Evolutionary conservation across 2,113 vertebrate species (phyloP).

Genomic region (Oxyruncus cristatus): DNA sequence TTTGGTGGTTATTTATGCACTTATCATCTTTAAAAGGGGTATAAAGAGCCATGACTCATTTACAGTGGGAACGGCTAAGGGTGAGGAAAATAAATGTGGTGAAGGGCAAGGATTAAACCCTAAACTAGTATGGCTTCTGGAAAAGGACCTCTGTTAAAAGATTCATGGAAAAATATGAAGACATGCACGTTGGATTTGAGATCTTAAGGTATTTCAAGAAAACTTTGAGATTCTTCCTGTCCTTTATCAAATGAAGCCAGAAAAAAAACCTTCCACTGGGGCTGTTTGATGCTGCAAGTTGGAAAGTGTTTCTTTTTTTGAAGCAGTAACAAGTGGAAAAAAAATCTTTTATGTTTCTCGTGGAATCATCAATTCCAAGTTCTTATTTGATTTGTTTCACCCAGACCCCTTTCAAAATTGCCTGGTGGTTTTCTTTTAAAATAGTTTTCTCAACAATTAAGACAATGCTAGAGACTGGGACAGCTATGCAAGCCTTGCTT

Average conservation of each 20-base stretch:
- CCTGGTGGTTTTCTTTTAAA: neutral
- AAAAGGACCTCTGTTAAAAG: neutral
- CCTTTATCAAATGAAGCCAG: neutral
- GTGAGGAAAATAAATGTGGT: neutral
- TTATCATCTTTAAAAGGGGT: neutral
- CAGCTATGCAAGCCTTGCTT: neutral
- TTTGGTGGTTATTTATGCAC: slow-evolving; percentile 12
- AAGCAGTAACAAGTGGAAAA: neutral
- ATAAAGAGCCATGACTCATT: neutral
- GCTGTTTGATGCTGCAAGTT: neutral
- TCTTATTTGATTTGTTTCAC: neutral
- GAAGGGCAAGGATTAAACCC: neutral
- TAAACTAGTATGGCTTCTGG: neutral
- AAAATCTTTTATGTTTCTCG: neutral
- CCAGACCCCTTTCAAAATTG: neutral
- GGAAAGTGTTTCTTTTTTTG: neutral
- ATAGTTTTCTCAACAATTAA: neutral
- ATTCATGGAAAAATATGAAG: neutral
- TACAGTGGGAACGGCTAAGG: neutral
- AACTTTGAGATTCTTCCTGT: neutral
- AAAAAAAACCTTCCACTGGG: neutral
- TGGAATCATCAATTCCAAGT: neutral
- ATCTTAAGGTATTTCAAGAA: neutral
- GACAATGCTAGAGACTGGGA: neutral
- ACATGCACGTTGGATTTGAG: neutral